These are phyloP conservation scores for Ardeotis arabs DNA, from an alignment of 2,113 vertebrate genomes.

Conservation along the genomic window DNA sequence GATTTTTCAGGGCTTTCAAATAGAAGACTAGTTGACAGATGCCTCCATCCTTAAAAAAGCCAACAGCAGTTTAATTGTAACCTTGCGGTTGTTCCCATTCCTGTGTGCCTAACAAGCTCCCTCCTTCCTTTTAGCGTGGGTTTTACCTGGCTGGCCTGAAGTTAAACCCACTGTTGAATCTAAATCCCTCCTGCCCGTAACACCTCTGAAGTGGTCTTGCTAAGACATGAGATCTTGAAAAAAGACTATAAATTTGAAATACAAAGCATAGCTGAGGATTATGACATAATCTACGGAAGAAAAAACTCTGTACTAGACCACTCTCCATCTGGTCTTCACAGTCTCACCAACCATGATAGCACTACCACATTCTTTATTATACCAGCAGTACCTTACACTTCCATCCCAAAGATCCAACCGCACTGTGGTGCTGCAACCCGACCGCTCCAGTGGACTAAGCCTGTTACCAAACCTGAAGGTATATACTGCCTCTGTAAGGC, in stretches of 20 bases:
- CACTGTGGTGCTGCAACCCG: background rate
- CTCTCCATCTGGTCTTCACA: background rate
- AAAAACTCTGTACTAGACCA: background rate
- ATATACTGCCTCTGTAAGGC: background rate
- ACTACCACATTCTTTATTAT: background rate
- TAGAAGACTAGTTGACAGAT: constrained; percentile 13
- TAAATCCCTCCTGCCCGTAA: background rate
- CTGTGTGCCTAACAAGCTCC: background rate
- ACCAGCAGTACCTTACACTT: background rate
- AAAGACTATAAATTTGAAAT: background rate
- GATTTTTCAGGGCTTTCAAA: constrained; percentile 36
- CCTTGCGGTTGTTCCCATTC: background rate
- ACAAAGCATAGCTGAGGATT: background rate
- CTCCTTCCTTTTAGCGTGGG: background rate
- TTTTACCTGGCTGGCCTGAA: background rate
- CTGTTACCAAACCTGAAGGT: background rate
- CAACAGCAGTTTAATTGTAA: constrained; percentile 8
- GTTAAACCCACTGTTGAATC: background rate
- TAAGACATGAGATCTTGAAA: background rate
- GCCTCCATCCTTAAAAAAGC: constrained; percentile 3
- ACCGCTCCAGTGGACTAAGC: background rate
- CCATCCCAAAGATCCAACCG: background rate
- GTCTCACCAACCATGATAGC: background rate
- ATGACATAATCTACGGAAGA: background rate
- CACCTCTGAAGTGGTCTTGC: background rate